Conservation (phyloP, 2,888 invertebrate species). For the Phytoseiulus persimilis region DNA sequence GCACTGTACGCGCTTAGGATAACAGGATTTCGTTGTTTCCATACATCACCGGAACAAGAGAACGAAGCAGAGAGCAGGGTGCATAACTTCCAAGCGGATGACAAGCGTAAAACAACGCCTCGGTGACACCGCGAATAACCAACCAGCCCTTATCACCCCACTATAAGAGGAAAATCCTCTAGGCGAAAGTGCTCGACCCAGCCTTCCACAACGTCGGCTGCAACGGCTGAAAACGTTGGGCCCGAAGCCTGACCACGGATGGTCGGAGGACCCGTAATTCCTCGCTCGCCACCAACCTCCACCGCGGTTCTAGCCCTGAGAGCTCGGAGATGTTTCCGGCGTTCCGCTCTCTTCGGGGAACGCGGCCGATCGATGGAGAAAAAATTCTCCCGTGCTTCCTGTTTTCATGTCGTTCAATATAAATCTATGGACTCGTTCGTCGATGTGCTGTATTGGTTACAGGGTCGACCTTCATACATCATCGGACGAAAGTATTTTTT, state of each 20-base stretch:
- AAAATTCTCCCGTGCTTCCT: neutral
- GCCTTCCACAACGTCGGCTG: too few relatives aligned
- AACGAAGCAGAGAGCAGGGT: neutral
- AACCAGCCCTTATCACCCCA: neutral
- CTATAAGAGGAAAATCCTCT: neutral
- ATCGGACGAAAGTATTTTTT: neutral
- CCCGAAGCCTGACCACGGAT: too few relatives aligned
- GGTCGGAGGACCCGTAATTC: too few relatives aligned
- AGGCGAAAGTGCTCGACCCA: too few relatives aligned
- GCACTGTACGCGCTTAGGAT: neutral
- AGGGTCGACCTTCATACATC: neutral
- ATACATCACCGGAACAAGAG: neutral
- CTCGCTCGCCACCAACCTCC: too few relatives aligned
- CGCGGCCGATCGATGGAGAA: neutral
- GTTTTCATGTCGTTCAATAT: neutral
- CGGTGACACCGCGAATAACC: neutral
- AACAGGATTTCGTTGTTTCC: conserved; percentile 5
- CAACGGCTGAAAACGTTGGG: too few relatives aligned
- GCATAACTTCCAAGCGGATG: neutral
- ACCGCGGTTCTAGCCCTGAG: neutral
- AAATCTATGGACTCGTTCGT: neutral
- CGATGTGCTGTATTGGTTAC: neutral
- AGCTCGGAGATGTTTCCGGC: neutral
- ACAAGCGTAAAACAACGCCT: neutral
- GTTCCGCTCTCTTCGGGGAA: neutral